Percentiles rank a stretch among this genome's conserved stretches.
phyloP scores from a whole-genome alignment of 2,797 vertebrate genomes.

The Phataginus tetradactyla region DNA sequence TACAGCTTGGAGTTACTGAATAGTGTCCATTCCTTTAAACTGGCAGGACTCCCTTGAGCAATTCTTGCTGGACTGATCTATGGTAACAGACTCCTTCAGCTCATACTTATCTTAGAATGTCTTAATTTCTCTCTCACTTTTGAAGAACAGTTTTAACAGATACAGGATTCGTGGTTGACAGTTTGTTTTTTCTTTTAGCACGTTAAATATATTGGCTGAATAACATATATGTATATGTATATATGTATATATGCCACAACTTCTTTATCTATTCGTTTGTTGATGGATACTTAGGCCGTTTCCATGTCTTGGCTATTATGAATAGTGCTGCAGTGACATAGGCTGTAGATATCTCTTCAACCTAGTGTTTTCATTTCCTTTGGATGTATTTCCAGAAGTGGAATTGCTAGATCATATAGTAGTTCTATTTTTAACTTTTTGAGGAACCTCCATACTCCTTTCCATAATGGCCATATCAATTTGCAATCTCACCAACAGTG shows the following conservation, averaged over 20 bases:
- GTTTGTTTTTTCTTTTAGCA: background rate
- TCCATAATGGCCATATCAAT: background rate
- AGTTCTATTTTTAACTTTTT: background rate
- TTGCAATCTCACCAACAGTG: background rate
- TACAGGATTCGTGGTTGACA: background rate
- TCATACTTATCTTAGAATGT: background rate
- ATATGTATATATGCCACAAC: background rate
- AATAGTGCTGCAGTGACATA: background rate
- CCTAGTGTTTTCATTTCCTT: background rate
- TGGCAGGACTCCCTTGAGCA: background rate
- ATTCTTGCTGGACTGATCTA: background rate
- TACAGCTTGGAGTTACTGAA: background rate
- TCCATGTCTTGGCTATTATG: background rate
- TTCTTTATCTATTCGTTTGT: background rate
- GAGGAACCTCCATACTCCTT: background rate
- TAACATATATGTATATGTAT: background rate
- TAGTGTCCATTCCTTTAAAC: background rate
- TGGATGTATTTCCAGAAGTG: background rate
- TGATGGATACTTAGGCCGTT: background rate
- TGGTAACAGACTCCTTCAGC: background rate
- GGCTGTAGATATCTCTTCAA: background rate
- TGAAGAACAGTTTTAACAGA: background rate
- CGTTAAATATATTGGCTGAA: background rate
- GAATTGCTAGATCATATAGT: background rate
- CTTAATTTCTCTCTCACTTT: background rate